Conservation (phyloP, 2,113 vertebrate species). For the Piprites chloris region DNA sequence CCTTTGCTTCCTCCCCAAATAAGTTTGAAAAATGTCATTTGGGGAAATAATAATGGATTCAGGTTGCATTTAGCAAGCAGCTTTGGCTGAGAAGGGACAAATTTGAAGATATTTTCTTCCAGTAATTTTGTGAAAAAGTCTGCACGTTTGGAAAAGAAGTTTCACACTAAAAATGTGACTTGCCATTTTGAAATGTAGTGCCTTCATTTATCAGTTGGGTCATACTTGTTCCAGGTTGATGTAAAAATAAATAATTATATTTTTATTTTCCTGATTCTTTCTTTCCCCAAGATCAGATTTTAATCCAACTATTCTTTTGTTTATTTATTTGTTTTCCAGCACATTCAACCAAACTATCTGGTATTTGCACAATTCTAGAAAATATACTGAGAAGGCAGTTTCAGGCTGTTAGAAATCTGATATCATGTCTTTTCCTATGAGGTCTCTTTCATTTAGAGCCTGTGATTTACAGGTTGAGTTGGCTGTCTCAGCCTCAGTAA, state of each 20-base stretch:
- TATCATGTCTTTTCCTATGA: not conserved
- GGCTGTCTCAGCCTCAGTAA: not conserved
- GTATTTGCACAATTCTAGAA: not conserved
- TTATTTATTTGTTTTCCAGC: not conserved
- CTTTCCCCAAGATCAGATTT: not conserved
- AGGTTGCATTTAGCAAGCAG: constrained; percentile 1
- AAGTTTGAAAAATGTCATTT: constrained; percentile 28
- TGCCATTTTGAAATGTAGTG: not conserved
- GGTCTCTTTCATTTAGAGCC: not conserved
- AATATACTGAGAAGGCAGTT: not conserved
- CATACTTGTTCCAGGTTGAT: not conserved
- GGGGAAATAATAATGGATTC: not conserved
- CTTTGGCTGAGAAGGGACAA: not conserved
- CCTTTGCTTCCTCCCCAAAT: not conserved
- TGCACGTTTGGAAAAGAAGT: not conserved
- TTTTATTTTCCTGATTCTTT: not conserved
- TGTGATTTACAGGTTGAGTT: not conserved
- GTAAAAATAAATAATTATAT: not conserved
- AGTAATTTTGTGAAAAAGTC: not conserved
- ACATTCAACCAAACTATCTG: not conserved
- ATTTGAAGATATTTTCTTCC: not conserved
- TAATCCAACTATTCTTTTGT: not conserved
- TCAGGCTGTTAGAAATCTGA: not conserved
- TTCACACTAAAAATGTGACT: not conserved
- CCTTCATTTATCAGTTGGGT: not conserved